phyloP scores from a whole-genome alignment of 2,113 vertebrate genomes.

The Zosterops hypoxanthus region DNA sequence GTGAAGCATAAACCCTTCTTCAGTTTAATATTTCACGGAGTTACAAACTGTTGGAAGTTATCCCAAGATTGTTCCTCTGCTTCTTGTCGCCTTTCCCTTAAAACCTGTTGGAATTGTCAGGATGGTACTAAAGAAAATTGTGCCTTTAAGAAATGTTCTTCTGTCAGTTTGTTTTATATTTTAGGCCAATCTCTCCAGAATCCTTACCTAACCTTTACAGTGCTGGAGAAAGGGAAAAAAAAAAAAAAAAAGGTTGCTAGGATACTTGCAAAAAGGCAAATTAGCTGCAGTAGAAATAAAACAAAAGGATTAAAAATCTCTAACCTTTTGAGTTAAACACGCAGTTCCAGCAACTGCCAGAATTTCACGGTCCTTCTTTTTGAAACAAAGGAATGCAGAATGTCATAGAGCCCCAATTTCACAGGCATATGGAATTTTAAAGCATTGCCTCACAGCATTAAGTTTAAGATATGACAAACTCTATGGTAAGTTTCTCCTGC shows the following conservation, averaged over 20 bases:
- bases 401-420: neutral
- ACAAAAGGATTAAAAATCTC: slow-evolving; percentile 53
- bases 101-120: neutral
- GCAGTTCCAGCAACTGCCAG: neutral
- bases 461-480: neutral
- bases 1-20: neutral
- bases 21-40: neutral
- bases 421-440: neutral
- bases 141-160: slow-evolving; percentile 34
- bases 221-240: neutral
- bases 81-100: neutral
- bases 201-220: slow-evolving; percentile 63
- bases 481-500: neutral
- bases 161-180: slow-evolving; percentile 35
- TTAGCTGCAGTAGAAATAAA: slow-evolving; percentile 53
- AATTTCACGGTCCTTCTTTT: neutral
- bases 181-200: slow-evolving; percentile 32
- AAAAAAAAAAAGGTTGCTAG: slow-evolving; percentile 49
- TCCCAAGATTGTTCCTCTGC: neutral
- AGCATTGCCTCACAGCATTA: neutral
- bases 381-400: neutral
- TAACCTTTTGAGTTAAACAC: slow-evolving; percentile 29
- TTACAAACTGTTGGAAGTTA: neutral
- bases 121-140: neutral
- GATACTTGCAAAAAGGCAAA: slow-evolving; percentile 67